Evolutionary conservation across 2,888 invertebrate genomes (phyloP), one percentile per base, ranked within the genome.

Genomic region (Hydraecia micacea): DNA sequence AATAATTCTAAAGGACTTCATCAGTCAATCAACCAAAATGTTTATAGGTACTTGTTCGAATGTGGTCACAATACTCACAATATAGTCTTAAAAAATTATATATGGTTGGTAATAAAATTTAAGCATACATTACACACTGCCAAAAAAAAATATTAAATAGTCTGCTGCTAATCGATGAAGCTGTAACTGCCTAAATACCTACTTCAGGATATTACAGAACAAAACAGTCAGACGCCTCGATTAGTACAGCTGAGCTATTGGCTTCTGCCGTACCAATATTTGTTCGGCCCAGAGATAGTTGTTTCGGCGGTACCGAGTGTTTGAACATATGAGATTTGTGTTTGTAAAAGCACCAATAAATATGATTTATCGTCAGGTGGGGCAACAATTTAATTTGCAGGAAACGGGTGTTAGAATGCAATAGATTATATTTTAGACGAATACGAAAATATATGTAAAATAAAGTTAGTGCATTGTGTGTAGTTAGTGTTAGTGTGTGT

Each of bases 261-360:
- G 39, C 15, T 60, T 28, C 60, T 28, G 42, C 6, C 1, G 18
- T 55, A 55, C 60, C 66, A 62, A 85, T 85, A 62, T 81, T 67
- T 65, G 39, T 42, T 36, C 7, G 36, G 18, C 46, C 21, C 1
- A 72, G 46, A 73, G 28, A 79, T 49, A 68, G 32, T 72, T 49
- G 55, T 79, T 67, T 32, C 42, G 32, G 32, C 42, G 32, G 32
- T n/a, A 32, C 49, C 58, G 13, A 28, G 46, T 79, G 68, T 49
- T 77, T 77, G 36, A 15, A 8, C 25, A 49, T 66, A 42, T 4
- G 52, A 84, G 13, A 46, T 79, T 52, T 70, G 60, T 28, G 46
- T 49, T 46, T 84, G n/a, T 52, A 36, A 52, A 62, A 18, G n/a
- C 9, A 39, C 3, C 49, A 42, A 21, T 62, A 49, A 83, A 58